Evolutionary conservation across 1,140 invertebrate species (phyloP), one percentile per base, ranked within the genome.

Genomic region (Drosophila sulfurigaster): DNA sequence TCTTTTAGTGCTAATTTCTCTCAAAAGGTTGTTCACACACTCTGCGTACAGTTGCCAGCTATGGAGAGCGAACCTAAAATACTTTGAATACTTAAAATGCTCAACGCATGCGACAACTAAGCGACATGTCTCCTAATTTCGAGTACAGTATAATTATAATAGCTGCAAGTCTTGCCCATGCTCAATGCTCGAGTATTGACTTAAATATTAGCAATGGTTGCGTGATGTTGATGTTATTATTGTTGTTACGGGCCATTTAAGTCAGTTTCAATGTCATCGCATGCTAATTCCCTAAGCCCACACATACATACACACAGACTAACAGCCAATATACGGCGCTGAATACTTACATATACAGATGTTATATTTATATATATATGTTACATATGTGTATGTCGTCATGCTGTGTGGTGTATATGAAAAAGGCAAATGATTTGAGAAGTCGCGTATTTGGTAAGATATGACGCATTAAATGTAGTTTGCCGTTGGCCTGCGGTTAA

Each of bases 181-280:
- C 49, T n/a, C 43, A 46, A 20, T 46, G 65, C 43, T 46, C 45
- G 56, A 54, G 56, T 73, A 72, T 87, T 88, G 70, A 79, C 83
- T 78, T 70, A 80, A 79, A 88, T 59, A 80, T 87, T 77, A 77
- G 80, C 51, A 43, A 62, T 80, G 51, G 20, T 63, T 35, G 56
- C 32, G 46, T 49, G 46, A 66, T 74, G 54, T 71, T 62, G 8
- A 66, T 74, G 54, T 71, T 62, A 6, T 78, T 79, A 63, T 74
- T 75, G 57, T 74, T 77, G 79, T 81, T 83, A 80, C 73, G 83
- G 69, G 74, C 80, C 83, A 88, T 88, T 83, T 89, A 88, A 88
- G 89, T 83, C 77, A 48, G 59, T 88, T 88, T 88, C 83, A 88
- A 88, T 88, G 83, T 88, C 83, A 88, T 52, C 64, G 79, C 82